Evolutionary conservation across 2,888 invertebrate genomes (phyloP), one percentile per base, ranked within the genome.

Genomic region (Colostygia pectinataria): DNA sequence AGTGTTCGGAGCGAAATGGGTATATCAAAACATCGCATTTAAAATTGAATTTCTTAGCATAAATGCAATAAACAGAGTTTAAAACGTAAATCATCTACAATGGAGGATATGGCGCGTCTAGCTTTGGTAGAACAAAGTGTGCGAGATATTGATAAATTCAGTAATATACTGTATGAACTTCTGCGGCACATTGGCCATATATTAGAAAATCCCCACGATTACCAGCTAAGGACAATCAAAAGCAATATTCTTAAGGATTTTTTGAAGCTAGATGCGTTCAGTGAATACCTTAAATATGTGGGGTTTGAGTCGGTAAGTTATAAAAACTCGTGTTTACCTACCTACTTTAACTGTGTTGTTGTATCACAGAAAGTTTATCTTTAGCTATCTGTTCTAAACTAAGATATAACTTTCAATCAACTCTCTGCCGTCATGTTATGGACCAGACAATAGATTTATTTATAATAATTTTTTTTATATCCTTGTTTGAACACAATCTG

Each of bases 41-140:
- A 57, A 53, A 46, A 52, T 49, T 15, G n/a, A 52, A 54, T 55
- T 56, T 40, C 37, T 12, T 50, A 42, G 48, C 55, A 46, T 49
- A 20, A 42, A 53, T 48, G 37, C 43, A 31, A 37, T 32, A 47
- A 48, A 54, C 39, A 53, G 37, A 41, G 45, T 33, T 42, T 39
- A 55, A 52, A 61, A 64, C 25, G 44, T 28, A 54, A 32, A 52
- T 18, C 53, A 55, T 33, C 32, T 9, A 78, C 61, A 71, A 90
- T 90, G 90, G 89, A 90, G 57, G 84, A 86, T 55, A 83, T 81
- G 76, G 89, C 90, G 28, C 81, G 89, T 41, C 71, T 90, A 37
- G 90, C 89, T 53, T 61, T 85, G 25, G 71, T 90, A n/a, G 90
- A 90, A 65, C 80, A 83, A 63, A 72, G 70, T 53, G 59, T 87